Conservation (phyloP, 2,888 invertebrate genomes). For the Diloba caeruleocephala region DNA sequence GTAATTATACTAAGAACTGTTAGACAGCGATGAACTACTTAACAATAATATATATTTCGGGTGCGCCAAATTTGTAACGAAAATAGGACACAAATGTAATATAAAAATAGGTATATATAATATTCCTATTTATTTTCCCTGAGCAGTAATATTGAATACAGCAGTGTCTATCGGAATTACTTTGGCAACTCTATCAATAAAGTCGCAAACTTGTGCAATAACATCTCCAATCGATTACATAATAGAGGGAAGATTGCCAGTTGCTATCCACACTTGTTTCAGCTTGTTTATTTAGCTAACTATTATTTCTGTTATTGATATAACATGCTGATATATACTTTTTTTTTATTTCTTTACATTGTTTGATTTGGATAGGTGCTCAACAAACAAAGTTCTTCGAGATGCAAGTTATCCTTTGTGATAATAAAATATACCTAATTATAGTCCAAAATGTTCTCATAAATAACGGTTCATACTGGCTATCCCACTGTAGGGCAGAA, state of each 20-base stretch:
- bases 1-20: no score
- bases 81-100: constrained; percentile 7
- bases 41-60: constrained; percentile 3
- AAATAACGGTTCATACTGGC: no score
- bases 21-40: no score
- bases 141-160: constrained; percentile 67
- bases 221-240: constrained; percentile 78
- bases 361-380: no score
- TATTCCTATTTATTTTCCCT: constrained; percentile 55
- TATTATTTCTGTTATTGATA: constrained; percentile 29
- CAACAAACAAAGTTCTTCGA: no score
- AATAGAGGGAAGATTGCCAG: constrained; percentile 72
- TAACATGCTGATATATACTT: not conserved
- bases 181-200: constrained; percentile 86
- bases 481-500: no score
- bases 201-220: constrained; percentile 84
- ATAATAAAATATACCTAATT: no score
- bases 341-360: constrained; percentile 3
- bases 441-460: no score
- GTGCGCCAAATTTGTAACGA: not conserved
- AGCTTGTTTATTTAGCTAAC: constrained; percentile 55
- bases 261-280: constrained; percentile 59
- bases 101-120: no score
- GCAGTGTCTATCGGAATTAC: constrained; percentile 75
- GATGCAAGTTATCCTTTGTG: no score